A percentile compares a stretch with the other conserved stretches of the same genome.
These are phyloP conservation scores for Paraplagusia blochii DNA, from an alignment of 2,113 vertebrate genomes.

Conservation along the genomic window DNA sequence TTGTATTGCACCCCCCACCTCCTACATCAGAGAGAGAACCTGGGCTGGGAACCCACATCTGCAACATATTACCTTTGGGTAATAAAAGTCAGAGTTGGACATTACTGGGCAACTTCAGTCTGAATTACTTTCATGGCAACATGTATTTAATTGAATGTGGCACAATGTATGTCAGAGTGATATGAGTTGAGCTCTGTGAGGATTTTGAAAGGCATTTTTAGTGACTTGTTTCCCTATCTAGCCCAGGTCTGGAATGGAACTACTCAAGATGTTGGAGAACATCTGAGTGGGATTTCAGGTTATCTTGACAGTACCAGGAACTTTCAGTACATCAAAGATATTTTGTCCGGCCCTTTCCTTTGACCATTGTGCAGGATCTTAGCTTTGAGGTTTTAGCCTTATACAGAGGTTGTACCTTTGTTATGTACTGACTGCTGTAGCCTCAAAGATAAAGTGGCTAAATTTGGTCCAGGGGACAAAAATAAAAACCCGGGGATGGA, in stretches of 20 bases:
- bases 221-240: slow-evolving; percentile 8
- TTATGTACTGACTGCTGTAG: slow-evolving; percentile 22
- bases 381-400: slow-evolving; percentile 43
- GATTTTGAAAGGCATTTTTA: not conserved
- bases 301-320: slow-evolving; percentile 29
- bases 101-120: slow-evolving; percentile 13
- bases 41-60: too few species aligned
- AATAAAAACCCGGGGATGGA: slow-evolving; percentile 6
- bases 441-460: slow-evolving; percentile 28
- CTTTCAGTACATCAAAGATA: slow-evolving; percentile 13
- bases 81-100: slow-evolving; percentile 20
- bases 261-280: slow-evolving; percentile 26
- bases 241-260: slow-evolving; percentile 14
- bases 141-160: slow-evolving; percentile 8
- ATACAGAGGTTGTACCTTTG: slow-evolving; percentile 50
- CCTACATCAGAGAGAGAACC: too few species aligned
- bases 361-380: slow-evolving; percentile 17
- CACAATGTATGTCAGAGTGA: too few species aligned
- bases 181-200: too few species aligned
- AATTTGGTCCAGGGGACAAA: slow-evolving; percentile 43
- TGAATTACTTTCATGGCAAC: slow-evolving; percentile 20
- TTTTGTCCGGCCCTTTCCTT: slow-evolving; percentile 20
- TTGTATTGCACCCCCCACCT: too few species aligned
- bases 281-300: slow-evolving; percentile 30
- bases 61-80: slow-evolving; percentile 19